Evolutionary conservation across 2,113 vertebrate species (phyloP).

Genomic region (Sporophila hypoxantha): DNA sequence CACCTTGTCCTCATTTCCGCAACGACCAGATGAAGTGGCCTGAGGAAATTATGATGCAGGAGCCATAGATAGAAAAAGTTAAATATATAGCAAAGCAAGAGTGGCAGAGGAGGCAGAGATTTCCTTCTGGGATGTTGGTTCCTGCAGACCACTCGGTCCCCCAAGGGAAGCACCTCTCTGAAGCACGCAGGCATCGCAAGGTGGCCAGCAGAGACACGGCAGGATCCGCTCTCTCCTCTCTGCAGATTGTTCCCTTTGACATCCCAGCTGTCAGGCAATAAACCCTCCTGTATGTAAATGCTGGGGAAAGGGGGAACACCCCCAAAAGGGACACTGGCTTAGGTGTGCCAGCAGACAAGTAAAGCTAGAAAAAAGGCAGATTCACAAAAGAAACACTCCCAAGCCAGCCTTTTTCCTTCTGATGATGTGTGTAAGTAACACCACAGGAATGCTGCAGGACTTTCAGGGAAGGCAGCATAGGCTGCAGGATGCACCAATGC

Average conservation of each 20-base stretch:
- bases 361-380: not conserved
- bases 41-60: not conserved
- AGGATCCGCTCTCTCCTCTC: not conserved
- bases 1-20: not conserved
- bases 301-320: not conserved
- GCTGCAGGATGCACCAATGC: not conserved
- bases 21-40: not conserved
- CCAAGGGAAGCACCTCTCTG: not conserved
- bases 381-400: not conserved
- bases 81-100: not conserved
- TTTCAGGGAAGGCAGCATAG: not conserved
- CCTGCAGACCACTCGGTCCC: not conserved
- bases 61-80: not conserved
- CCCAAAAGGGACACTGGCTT: not conserved
- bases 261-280: not conserved
- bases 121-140: not conserved
- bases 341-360: not conserved
- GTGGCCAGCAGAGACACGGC: rapidly evolving
- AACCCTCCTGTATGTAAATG: not conserved
- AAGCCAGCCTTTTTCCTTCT: not conserved
- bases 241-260: not conserved
- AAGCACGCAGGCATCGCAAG: not conserved
- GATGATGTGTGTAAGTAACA: not conserved
- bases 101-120: not conserved
- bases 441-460: not conserved